A percentile compares a stretch with the other conserved stretches of the same genome.
phyloP scores from a whole-genome alignment of 2,113 vertebrate species.

The Ciconia stormi region DNA sequence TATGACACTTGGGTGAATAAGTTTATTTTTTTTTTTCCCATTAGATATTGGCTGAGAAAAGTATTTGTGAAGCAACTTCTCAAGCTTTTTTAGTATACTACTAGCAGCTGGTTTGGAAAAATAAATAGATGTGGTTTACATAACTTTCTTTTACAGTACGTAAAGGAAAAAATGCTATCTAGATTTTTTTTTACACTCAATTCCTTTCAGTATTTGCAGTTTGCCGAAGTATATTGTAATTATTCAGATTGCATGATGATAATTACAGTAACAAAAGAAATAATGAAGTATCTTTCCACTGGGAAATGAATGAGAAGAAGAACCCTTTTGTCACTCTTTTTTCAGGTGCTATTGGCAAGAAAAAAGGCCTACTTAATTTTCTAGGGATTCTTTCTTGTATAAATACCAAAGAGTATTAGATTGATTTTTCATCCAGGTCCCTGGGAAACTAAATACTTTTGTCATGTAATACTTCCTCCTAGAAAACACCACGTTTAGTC shows the following conservation, averaged over 20 bases:
- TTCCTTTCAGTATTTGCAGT: neutral
- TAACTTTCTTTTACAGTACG: neutral
- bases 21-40: neutral
- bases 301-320: conserved; percentile 11
- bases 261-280: neutral
- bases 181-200: neutral
- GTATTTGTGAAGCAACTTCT: neutral
- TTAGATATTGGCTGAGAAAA: neutral
- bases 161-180: neutral
- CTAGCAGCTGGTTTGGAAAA: neutral
- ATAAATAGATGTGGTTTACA: neutral
- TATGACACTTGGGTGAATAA: neutral
- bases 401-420: neutral
- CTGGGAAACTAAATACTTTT: conserved; percentile 28
- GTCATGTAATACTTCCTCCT: conserved; percentile 15
- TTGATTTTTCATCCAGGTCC: conserved; percentile 1
- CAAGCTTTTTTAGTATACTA: neutral
- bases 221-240: neutral
- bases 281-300: neutral
- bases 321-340: neutral
- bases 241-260: neutral
- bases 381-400: neutral
- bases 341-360: neutral
- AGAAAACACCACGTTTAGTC: neutral
- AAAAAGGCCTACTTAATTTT: neutral